Evolutionary conservation across 2,888 invertebrate genomes (phyloP), one percentile per base, ranked within the genome.

Genomic region (Drosophila macrospina): DNA sequence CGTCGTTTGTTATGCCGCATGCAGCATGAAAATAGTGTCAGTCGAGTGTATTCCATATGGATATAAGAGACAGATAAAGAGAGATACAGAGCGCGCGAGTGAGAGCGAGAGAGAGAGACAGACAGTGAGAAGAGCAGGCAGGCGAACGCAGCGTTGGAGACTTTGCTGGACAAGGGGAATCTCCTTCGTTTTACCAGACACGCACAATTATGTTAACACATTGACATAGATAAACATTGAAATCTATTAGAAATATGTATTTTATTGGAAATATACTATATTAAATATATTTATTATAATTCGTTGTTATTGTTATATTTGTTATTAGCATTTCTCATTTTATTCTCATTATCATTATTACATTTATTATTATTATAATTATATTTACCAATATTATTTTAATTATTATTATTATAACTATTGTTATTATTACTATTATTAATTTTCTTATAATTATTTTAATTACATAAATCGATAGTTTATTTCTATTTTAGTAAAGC

Each of bases 11-110:
- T 77, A 44, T 70, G 69, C 56, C 39, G 54, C 69, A 47, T 60
- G 63, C 69, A 69, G 52, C 45, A 48, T 59, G 71, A 67, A 74
- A 82, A 87, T 84, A 85, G 89, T 89, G 89, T 89, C 89, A 84
- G 64, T 72, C 68, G 68, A 47, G 47, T 47, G 47, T 47, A 32
- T 47, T 47, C 30, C 47, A 47, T 47, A 16, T 47, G 15, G 30
- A 15, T 28, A 24, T 36, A 34, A 26, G 36, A 13, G 54, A n/a
- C 47, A 41, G 54, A 24, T 20, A 20, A 24, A 39, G 41, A 34
- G 36, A 13, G 54, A n/a, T 47, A 41, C 50, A 24, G 20, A 28
- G 42, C 5, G 2, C 1, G 26, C 20, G 45, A 1, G 20, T 8
- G 45, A 24, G 57, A 36, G 56, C 4, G 28, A 5, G 30, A n/a